Base-by-base conservation (phyloP, 2,888 invertebrate species). In the Chelonus formosanus region DNA sequence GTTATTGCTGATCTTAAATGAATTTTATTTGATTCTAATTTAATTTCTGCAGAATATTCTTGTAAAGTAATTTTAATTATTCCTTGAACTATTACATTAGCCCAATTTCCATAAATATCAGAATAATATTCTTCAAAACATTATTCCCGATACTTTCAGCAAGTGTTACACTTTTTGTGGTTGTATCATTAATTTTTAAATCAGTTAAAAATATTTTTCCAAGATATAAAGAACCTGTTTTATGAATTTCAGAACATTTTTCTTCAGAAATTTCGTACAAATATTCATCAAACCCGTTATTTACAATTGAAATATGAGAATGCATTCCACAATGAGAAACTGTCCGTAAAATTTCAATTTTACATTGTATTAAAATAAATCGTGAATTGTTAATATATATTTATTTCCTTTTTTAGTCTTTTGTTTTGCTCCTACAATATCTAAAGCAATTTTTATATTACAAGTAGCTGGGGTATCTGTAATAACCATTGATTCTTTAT, bases 271-370 rank as follows among this genome's bases (percentile, higher is more conserved):
- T 48, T 4, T 20, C 32, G 0, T 44, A 4, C 7, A 69, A 32
- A 52, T 57, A 69, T 20, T 58, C 36, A 4, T 31, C 10, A n/a
- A 44, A 6, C 0, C 60, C 52, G 5, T 48, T 59, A 0, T 34
- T 36, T 8, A 68, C 65, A 2, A 67, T 47, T 5, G 60, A 67
- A 5, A 40, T 43, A 47, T 71, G 69, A 2, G 70, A 71, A 48
- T 63, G 48, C 61, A 61, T 61, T 0, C 69, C 70, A 35, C 70
- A 71, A 44, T 67, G 45, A 35, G 63, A 62, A 6, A 72, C 60
- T 4, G 61, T 66, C 1, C 70, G 44, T 43, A 45, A 47, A 2
- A 71, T 52, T 62, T 70, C 66, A 4, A 71, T 35, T 48, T 66
- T 57, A 48, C 71, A 70, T 10, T 65, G 64, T 0, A 40, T 54